These are phyloP conservation scores for Poecilia velifera DNA, from an alignment of 2,797 vertebrate species.

Conservation along the genomic window DNA sequence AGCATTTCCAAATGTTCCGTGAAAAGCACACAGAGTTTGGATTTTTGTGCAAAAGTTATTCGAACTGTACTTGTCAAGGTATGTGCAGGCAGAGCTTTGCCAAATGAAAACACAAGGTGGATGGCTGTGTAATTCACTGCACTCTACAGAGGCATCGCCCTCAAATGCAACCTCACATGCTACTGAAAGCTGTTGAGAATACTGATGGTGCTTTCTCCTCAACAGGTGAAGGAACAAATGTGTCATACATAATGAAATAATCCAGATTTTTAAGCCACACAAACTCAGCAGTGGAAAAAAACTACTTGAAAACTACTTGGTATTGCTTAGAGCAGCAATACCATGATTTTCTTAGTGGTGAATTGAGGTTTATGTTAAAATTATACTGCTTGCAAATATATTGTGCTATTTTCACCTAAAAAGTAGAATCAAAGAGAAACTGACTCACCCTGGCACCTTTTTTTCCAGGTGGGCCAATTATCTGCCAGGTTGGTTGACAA, in stretches of 20 bases:
- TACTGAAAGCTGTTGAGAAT: not conserved
- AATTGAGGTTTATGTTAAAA: not conserved
- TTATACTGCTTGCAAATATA: not conserved
- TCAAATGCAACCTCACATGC: not conserved
- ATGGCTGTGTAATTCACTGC: not conserved
- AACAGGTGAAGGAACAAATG: not conserved
- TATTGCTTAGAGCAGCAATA: not conserved
- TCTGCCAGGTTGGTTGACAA: conserved; percentile 66
- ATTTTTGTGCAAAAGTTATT: not conserved
- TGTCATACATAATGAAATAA: not conserved
- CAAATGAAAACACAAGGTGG: not conserved
- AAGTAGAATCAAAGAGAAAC: not conserved
- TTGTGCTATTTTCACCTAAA: not conserved
- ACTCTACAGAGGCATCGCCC: not conserved
- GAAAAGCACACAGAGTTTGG: not conserved
- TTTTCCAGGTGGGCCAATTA: conserved; percentile 87
- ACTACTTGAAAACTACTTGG: not conserved
- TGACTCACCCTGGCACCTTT: conserved; percentile 87
- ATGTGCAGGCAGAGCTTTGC: not conserved
- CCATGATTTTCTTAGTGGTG: not conserved
- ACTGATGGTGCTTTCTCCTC: not conserved
- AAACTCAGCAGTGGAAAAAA: not conserved
- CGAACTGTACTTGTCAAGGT: not conserved
- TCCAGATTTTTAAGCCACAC: not conserved
- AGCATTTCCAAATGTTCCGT: not conserved